Conservation (phyloP, 2,888 invertebrate species). For the Lasioglossum zephyrum region DNA sequence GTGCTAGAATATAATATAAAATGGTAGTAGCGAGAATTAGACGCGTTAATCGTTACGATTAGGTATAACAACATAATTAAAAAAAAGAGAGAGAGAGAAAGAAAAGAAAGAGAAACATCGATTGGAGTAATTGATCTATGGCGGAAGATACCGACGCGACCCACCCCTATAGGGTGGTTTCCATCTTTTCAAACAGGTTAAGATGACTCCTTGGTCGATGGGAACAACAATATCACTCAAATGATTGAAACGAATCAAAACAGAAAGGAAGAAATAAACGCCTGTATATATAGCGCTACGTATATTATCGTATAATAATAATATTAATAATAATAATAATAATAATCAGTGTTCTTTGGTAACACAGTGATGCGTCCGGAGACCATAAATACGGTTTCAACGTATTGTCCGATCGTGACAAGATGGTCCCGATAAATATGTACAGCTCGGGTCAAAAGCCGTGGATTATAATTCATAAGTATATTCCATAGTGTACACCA, state of each 20-base stretch:
- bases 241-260: slow-evolving; percentile 5
- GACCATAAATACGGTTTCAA: slow-evolving; percentile 76
- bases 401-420: slow-evolving; percentile 80
- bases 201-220: slow-evolving; percentile 42
- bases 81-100: not conserved
- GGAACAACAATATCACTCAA: slow-evolving; percentile 27
- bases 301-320: slow-evolving; percentile 59
- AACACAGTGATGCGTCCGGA: slow-evolving; percentile 81
- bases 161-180: slow-evolving; percentile 3
- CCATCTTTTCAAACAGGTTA: slow-evolving; percentile 1
- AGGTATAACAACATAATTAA: slow-evolving; percentile 15
- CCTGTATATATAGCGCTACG: slow-evolving; percentile 58
- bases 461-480: slow-evolving; percentile 1
- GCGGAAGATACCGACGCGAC: slow-evolving; percentile 27
- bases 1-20: slow-evolving; percentile 32
- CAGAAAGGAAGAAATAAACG: slow-evolving; percentile 49
- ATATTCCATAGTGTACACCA: not conserved
- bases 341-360: slow-evolving; percentile 82
- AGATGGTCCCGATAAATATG: slow-evolving; percentile 79
- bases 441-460: slow-evolving; percentile 29
- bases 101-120: slow-evolving; percentile 3
- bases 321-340: slow-evolving; percentile 26
- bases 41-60: slow-evolving; percentile 26
- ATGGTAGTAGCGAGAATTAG: slow-evolving; percentile 41
- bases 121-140: slow-evolving; percentile 14